These are phyloP conservation scores for Galagoides demidoff DNA, from an alignment of 2,797 vertebrate species.

Conservation along the genomic window DNA sequence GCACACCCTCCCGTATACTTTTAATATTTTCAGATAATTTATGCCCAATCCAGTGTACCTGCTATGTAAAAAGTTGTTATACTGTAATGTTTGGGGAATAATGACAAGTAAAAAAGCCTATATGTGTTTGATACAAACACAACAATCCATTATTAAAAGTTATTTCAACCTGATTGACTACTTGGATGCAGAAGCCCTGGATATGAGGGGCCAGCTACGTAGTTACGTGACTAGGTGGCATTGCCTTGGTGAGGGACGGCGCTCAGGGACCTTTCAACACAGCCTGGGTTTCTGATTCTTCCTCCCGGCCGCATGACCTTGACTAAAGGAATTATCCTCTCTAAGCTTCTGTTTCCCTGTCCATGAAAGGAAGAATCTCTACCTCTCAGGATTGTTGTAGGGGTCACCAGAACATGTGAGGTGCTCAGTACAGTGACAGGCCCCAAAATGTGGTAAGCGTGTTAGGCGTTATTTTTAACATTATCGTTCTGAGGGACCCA, in stretches of 20 bases:
- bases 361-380: background rate
- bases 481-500: background rate
- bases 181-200: too few relatives aligned
- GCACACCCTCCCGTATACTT: background rate
- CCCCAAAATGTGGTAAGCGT: background rate
- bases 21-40: background rate
- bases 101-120: background rate
- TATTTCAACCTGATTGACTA: background rate
- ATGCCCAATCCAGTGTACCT: background rate
- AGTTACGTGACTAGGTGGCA: background rate
- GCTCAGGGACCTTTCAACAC: background rate
- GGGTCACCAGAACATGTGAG: background rate
- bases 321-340: background rate
- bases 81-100: background rate
- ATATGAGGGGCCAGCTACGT: background rate
- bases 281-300: conserved; percentile 24
- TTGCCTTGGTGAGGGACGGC: background rate
- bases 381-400: background rate
- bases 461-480: background rate
- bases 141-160: background rate
- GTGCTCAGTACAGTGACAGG: background rate
- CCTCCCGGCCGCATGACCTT: background rate
- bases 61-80: background rate
- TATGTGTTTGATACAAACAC: background rate
- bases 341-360: background rate